Evolutionary conservation across 1,140 invertebrate species (phyloP).

Genomic region (Penaeus vannamei): DNA sequence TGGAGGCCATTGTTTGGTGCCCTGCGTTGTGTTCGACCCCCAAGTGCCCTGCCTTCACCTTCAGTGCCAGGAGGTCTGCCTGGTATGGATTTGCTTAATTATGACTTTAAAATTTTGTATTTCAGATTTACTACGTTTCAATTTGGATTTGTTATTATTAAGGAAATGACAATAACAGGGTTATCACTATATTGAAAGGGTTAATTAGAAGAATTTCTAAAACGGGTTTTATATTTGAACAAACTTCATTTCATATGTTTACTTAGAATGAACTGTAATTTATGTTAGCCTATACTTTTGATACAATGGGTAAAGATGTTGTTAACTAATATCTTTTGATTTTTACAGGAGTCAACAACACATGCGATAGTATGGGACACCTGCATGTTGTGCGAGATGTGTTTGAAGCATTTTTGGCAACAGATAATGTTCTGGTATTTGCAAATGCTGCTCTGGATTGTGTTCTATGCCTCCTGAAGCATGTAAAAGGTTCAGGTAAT

Average conservation of each 20-base stretch:
- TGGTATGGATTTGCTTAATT: background rate
- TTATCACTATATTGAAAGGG: no score
- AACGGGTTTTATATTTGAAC: no score
- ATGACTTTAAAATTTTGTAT: no score
- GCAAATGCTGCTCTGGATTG: conserved; percentile 94
- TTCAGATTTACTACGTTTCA: no score
- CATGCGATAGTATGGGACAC: conserved; percentile 71
- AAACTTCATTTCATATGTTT: no score
- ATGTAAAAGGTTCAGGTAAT: conserved; percentile 76
- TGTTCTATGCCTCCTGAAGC: conserved; percentile 87
- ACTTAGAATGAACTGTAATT: no score
- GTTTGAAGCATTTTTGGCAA: conserved; percentile 91
- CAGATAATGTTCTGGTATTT: conserved; percentile 93
- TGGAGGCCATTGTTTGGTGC: conserved; percentile 95
- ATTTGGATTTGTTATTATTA: no score
- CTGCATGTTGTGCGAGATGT: conserved; percentile 88
- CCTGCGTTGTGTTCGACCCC: conserved; percentile 80
- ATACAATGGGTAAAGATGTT: no score
- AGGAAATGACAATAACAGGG: no score
- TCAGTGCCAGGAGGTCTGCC: background rate
- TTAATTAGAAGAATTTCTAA: no score
- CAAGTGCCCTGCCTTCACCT: conserved; percentile 22
- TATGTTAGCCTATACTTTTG: no score
- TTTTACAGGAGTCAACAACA: background rate
- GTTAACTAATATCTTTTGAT: background rate